These are phyloP conservation scores for Macquaria australasica DNA, from an alignment of 2,113 vertebrate genomes.

Conservation along the genomic window DNA sequence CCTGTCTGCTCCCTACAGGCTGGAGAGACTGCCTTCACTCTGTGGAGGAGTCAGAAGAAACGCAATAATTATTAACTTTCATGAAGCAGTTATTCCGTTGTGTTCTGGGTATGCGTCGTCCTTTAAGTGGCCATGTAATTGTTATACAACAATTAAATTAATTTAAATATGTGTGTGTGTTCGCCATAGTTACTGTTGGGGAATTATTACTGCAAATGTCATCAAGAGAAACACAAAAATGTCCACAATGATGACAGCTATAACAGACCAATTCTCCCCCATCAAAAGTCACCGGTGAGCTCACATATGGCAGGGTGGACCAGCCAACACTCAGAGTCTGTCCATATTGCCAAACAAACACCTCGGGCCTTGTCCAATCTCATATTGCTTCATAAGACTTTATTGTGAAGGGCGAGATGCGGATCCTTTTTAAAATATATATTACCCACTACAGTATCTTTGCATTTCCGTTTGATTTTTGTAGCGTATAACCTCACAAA, in stretches of 20 bases:
- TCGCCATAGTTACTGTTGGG: neutral
- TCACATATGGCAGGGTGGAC: conserved; percentile 76
- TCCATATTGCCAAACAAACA: conserved; percentile 84
- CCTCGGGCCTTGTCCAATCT: conserved; percentile 80
- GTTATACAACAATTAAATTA: conserved; percentile 3
- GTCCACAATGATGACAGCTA: conserved; percentile 78
- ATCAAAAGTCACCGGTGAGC: conserved; percentile 81
- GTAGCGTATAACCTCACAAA: neutral
- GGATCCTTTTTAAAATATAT: conserved; percentile 45
- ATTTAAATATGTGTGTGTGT: neutral
- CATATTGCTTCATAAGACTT: conserved; percentile 80
- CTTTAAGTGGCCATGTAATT: neutral
- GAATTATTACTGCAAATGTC: conserved; percentile 40
- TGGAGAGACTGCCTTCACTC: conserved; percentile 37
- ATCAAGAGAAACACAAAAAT: conserved; percentile 72
- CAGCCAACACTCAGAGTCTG: conserved; percentile 77
- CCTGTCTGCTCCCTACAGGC: conserved; percentile 40
- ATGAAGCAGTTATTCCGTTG: conserved; percentile 18
- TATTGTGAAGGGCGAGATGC: conserved; percentile 65
- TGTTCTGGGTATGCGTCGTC: neutral
- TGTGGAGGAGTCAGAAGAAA: conserved; percentile 22
- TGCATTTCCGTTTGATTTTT: conserved; percentile 40
- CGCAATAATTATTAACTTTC: conserved; percentile 22
- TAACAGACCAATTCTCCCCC: conserved; percentile 81
- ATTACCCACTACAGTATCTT: conserved; percentile 30